These are phyloP conservation scores for Scylla paramamosain DNA, from an alignment of 1,140 invertebrate genomes.

Conservation along the genomic window DNA sequence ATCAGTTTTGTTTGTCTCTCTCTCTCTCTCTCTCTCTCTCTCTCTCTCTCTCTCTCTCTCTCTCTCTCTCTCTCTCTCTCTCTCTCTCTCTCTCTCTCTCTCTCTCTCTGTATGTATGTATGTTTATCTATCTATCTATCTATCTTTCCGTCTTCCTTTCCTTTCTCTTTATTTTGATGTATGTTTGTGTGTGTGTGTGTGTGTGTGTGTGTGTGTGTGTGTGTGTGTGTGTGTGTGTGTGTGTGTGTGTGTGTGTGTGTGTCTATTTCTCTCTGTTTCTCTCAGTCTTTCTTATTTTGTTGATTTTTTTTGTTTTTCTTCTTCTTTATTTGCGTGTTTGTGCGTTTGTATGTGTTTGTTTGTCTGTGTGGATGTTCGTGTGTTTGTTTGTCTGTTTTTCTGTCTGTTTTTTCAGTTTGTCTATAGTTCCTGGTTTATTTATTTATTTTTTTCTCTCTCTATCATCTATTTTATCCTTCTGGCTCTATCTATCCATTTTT, in stretches of 20 bases:
- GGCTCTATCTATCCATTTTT: neutral
- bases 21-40: too few relatives aligned
- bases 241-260: too few relatives aligned
- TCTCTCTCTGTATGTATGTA: too few relatives aligned
- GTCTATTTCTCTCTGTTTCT: too few relatives aligned
- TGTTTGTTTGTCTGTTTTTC: neutral
- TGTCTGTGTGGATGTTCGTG: neutral
- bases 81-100: neutral
- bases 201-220: too few relatives aligned
- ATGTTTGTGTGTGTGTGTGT: too few relatives aligned
- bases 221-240: too few relatives aligned
- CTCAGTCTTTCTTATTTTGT: neutral
- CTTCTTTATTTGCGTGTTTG: neutral
- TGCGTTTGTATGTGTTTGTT: neutral
- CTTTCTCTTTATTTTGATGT: too few relatives aligned
- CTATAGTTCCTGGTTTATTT: too few relatives aligned
- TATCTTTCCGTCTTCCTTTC: too few relatives aligned
- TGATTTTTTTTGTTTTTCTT: neutral
- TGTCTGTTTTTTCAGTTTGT: neutral
- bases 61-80: neutral
- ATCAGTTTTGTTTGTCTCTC: too few relatives aligned
- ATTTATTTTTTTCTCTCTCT: neutral
- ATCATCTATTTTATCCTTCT: neutral
- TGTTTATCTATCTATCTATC: too few relatives aligned
- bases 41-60: neutral